Conservation (phyloP, 2,888 invertebrate genomes). For the Amphipoea oculea region DNA sequence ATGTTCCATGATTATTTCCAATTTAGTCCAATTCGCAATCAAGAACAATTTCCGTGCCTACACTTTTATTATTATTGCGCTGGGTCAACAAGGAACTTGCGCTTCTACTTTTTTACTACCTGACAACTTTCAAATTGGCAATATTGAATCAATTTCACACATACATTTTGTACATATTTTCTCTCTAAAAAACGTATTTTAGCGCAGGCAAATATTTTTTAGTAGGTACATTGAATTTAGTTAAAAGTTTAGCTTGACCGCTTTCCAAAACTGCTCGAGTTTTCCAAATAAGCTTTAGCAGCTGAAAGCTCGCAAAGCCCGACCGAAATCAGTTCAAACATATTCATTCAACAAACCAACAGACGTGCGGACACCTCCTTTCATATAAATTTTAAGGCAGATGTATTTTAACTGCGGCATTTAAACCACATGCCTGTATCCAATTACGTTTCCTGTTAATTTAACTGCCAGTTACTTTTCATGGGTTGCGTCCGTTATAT, state of each 20-base stretch:
- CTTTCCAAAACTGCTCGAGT: neutral
- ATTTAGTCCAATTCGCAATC: slow-evolving; percentile 54
- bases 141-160: slow-evolving; percentile 27
- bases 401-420: slow-evolving; percentile 58
- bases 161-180: neutral
- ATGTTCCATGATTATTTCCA: slow-evolving; percentile 50
- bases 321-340: slow-evolving; percentile 8
- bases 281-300: neutral
- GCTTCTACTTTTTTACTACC: slow-evolving; percentile 13
- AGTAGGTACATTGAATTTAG: no score
- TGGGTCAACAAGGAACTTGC: slow-evolving; percentile 38
- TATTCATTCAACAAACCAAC: slow-evolving; percentile 11
- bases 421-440: slow-evolving; percentile 57
- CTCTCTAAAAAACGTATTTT: neutral
- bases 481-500: slow-evolving; percentile 68
- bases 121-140: neutral
- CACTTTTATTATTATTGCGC: slow-evolving; percentile 45
- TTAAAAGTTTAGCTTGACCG: neutral
- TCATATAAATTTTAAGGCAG: slow-evolving; percentile 48
- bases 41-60: slow-evolving; percentile 44
- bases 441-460: slow-evolving; percentile 70
- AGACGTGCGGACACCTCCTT: slow-evolving; percentile 39
- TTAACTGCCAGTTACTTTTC: slow-evolving; percentile 67
- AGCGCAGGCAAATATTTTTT: neutral
- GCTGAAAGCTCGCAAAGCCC: neutral